A percentile compares a stretch with the other conserved stretches of the same genome.
These are phyloP conservation scores for Ateles fusciceps DNA, from an alignment of 2,797 vertebrate species.

Conservation along the genomic window DNA sequence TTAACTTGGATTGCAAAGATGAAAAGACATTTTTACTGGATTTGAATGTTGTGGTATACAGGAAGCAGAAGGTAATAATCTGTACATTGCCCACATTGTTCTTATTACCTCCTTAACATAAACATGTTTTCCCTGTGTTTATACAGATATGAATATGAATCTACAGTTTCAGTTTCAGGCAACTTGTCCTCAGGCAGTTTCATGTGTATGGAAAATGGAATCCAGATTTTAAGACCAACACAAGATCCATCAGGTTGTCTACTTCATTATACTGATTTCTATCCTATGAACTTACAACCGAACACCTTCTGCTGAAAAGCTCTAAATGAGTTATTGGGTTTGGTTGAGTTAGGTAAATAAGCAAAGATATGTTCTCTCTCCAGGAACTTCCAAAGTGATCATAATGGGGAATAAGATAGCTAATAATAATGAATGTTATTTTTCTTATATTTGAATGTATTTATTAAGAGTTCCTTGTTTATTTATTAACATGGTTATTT, in stretches of 20 bases:
- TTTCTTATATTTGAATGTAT: neutral
- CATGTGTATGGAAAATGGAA: conserved; percentile 81
- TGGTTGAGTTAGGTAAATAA: neutral
- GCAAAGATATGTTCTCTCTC: neutral
- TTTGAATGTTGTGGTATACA: neutral
- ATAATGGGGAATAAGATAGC: neutral
- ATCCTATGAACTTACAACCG: neutral
- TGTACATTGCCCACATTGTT: neutral
- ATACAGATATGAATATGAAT: conserved; percentile 84
- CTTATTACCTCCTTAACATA: neutral
- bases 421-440: neutral
- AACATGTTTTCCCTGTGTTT: conserved; percentile 40
- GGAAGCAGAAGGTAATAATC: neutral
- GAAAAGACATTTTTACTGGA: neutral
- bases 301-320: neutral
- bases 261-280: conserved; percentile 14
- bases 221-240: conserved; percentile 57
- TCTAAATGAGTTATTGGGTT: conserved; percentile 15
- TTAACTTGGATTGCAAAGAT: neutral
- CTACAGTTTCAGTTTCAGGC: conserved; percentile 67
- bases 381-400: neutral
- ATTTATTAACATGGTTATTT: neutral
- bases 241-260: conserved; percentile 74
- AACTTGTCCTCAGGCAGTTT: conserved; percentile 80
- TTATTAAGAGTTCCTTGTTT: neutral